Conservation (phyloP, 2,888 invertebrate species). For the Epiperipatus broadwayi region DNA sequence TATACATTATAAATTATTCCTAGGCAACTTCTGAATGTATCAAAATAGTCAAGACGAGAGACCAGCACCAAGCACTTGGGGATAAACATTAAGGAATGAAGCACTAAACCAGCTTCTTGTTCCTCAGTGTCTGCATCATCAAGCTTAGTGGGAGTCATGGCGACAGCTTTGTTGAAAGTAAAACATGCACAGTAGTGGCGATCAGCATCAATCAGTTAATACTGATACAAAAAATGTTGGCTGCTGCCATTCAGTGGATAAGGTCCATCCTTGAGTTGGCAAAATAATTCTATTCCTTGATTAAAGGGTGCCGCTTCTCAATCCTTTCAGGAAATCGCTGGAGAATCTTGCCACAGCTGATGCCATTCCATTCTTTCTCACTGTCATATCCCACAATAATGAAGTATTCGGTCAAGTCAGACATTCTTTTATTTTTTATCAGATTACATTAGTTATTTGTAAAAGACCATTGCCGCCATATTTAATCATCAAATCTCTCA, state of each 20-base stretch:
- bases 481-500: too few relatives aligned
- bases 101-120: slow-evolving; percentile 32
- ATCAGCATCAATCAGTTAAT: slow-evolving; percentile 88
- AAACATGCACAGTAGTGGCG: slow-evolving; percentile 91
- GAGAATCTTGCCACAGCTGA: slow-evolving; percentile 66
- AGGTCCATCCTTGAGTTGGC: slow-evolving; percentile 65
- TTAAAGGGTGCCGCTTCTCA: too few relatives aligned
- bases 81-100: slow-evolving; percentile 89
- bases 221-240: slow-evolving; percentile 91
- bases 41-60: slow-evolving; percentile 80
- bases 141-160: slow-evolving; percentile 73
- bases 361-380: slow-evolving; percentile 64
- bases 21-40: slow-evolving; percentile 87
- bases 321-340: slow-evolving; percentile 93
- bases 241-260: slow-evolving; percentile 73
- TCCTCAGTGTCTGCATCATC: slow-evolving; percentile 82
- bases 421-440: too few relatives aligned
- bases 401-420: slow-evolving; percentile 87
- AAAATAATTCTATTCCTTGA: slow-evolving; percentile 53
- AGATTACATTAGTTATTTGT: too few relatives aligned
- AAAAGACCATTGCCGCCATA: too few relatives aligned
- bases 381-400: slow-evolving; percentile 95
- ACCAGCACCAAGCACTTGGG: slow-evolving; percentile 92
- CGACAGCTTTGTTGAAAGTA: slow-evolving; percentile 85
- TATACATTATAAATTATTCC: slow-evolving; percentile 92